These are phyloP conservation scores for Felis catus DNA, from an alignment of 2,113 vertebrate species.

Conservation along the genomic window F.catus_Fca126_mat1.0 CM031423.1:33066501-33067000, in stretches of 20 bases:
- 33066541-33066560: background rate
- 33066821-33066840: background rate
- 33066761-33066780: background rate
- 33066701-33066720: background rate
- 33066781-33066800: background rate
- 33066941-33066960: no score
- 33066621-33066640: background rate
- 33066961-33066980: background rate
- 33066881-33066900: rapidly evolving
- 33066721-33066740: background rate
- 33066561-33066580: background rate
- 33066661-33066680: background rate
- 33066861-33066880: background rate
- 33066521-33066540: background rate
- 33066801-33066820: background rate
- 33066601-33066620: background rate
- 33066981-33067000: background rate
- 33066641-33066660: background rate
- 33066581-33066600: background rate
- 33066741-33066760: rapidly evolving
- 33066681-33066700: background rate
- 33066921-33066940: background rate
- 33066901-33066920: background rate
- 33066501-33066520: background rate
- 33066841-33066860: background rate